phyloP scores from a whole-genome alignment of 2,113 vertebrate genomes.

The Plecotus auritus region DNA sequence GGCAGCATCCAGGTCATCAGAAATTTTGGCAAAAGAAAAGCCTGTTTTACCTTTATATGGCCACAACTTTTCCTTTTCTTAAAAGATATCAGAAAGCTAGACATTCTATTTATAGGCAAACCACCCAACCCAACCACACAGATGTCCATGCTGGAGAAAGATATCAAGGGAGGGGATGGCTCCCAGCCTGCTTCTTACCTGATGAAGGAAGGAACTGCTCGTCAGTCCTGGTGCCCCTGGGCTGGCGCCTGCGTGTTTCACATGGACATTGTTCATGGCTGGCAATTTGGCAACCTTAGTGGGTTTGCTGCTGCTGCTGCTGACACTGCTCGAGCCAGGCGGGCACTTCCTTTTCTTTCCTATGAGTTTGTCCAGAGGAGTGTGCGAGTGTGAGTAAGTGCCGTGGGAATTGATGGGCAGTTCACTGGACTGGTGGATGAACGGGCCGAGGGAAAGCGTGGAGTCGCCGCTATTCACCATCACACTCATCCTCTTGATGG shows the following conservation, averaged over 20 bases:
- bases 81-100: background rate
- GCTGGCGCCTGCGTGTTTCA: slow-evolving; percentile 91
- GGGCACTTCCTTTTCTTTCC: slow-evolving; percentile 96
- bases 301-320: slow-evolving; percentile 85
- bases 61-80: background rate
- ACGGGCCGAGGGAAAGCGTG: slow-evolving; percentile 95
- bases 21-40: background rate
- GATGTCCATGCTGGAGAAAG: background rate
- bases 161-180: background rate
- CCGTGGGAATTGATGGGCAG: slow-evolving; percentile 83
- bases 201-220: slow-evolving; percentile 95
- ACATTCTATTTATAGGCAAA: background rate
- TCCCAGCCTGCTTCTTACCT: slow-evolving; percentile 83
- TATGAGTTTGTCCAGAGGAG: slow-evolving; percentile 88
- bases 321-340: slow-evolving; percentile 84
- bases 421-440: slow-evolving; percentile 92
- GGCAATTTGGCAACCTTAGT: slow-evolving; percentile 93
- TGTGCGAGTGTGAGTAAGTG: slow-evolving; percentile 86
- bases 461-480: slow-evolving; percentile 98
- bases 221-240: slow-evolving; percentile 91
- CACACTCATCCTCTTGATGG: slow-evolving; percentile 98
- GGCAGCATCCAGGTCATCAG: background rate
- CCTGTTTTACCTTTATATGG: background rate
- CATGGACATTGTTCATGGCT: slow-evolving; percentile 93
- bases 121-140: background rate